Base-by-base conservation (phyloP, 1,140 invertebrate species). In the Cotesia glomerata region DNA sequence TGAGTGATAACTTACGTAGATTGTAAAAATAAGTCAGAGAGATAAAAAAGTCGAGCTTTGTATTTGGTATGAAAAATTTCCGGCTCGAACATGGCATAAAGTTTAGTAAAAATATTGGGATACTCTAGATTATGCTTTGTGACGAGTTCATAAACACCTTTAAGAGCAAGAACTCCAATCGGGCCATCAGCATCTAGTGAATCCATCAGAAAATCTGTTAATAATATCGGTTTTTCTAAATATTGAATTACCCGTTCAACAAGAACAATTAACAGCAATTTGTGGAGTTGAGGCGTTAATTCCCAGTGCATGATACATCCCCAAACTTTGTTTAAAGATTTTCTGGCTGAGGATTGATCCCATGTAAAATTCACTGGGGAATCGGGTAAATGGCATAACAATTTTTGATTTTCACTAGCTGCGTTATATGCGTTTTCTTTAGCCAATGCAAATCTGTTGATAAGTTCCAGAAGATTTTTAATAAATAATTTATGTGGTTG, bases 111-210 rank as follows among this genome's bases (percentile, higher is more conserved):
- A 80, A 99, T 96, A 85, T 98, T 93, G 3, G 97, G 97, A 86
- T 98, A 98, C 81, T 98, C 95, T 85, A 99, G 90, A 86, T 99
- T 98, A 82, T 98, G 93, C 74, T 94, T 93, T 67, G 94, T 92
- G 71, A 99, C 96, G 45, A 99, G 87, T 54, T 93, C 91, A 81
- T 97, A 97, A 13, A 99, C 91, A 9, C 97, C 97, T 85, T 98
- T 96, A n/a, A 99, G 87, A 8, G 97, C 95, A 51, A 99, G 87
- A 75, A 99, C 88, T 80, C 94, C 93, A 59, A 96, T 91, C 1
- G 94, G 90, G 26, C 97, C 97, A 81, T 95, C 94, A 52, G 92
- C 89, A 81, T 96, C 93, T 68, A 97, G 91, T 9, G 95, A 95
- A 79, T 96, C 92, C 88, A 97, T 95, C 5, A 99, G 89, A 86